Percentiles rank a stretch among this genome's conserved stretches.
Evolutionary conservation across 2,113 vertebrate genomes (phyloP).

Genomic region (Athene noctua): DNA sequence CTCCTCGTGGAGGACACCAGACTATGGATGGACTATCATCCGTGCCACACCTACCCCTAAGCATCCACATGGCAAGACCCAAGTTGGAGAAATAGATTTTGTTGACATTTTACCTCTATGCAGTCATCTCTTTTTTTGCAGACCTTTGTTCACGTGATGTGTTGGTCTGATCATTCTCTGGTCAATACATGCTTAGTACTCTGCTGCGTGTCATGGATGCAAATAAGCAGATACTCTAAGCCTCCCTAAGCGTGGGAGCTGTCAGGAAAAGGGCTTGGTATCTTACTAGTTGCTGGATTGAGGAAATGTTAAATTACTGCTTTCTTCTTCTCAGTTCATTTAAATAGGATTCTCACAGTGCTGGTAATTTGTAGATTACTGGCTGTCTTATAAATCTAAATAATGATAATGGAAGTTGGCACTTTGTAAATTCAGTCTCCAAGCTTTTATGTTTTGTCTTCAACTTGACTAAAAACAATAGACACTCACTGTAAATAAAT

Average conservation of each 20-base stretch:
- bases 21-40: background rate
- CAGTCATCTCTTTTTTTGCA: fast-evolving
- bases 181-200: background rate
- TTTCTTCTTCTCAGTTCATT: background rate
- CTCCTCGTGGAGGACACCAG: background rate
- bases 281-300: background rate
- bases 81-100: background rate
- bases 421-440: background rate
- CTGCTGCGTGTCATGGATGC: background rate
- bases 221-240: background rate
- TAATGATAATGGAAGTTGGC: background rate
- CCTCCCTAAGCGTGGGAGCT: background rate
- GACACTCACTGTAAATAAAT: background rate
- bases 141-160: background rate
- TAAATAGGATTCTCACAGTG: background rate
- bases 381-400: background rate
- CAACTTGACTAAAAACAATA: background rate
- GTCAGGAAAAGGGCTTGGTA: background rate
- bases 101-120: background rate
- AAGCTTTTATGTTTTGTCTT: background rate
- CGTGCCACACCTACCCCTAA: background rate
- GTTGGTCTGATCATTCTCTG: background rate
- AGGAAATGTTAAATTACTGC: background rate
- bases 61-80: background rate
- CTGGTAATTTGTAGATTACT: background rate